Evolutionary conservation across 2,113 vertebrate genomes (phyloP).

Genomic region (Leptodactylus fuscus): DNA sequence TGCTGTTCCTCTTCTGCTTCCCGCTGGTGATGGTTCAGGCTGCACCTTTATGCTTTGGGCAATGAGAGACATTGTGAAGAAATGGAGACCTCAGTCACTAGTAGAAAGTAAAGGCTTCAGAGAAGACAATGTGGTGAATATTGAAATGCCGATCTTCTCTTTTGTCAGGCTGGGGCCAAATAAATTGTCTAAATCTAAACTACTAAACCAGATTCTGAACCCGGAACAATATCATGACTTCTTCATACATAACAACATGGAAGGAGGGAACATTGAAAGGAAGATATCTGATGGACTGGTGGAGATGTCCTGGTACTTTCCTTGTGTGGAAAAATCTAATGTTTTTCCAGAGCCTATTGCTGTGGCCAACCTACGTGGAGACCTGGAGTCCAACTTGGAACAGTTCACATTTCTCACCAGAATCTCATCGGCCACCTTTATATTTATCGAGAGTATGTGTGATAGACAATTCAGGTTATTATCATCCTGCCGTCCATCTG

Average conservation of each 20-base stretch:
- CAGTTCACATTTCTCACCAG: conserved; percentile 68
- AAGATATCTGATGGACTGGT: conserved; percentile 79
- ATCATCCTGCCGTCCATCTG: conserved; percentile 6
- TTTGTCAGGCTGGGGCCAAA: conserved; percentile 76
- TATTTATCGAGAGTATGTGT: conserved; percentile 69
- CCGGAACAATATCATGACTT: conserved; percentile 68
- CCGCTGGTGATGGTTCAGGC: conserved; percentile 68
- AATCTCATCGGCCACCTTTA: conserved; percentile 67
- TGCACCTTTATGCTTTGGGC: conserved; percentile 74
- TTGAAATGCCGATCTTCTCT: conserved; percentile 74
- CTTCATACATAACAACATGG: conserved; percentile 74
- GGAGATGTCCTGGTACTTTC: conserved; percentile 78
- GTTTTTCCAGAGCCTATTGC: conserved; percentile 67
- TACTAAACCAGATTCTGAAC: conserved; percentile 76
- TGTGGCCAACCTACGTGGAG: conserved; percentile 68
- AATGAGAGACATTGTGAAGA: conserved; percentile 34
- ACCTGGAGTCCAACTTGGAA: conserved; percentile 24
- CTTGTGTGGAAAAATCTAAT: conserved; percentile 64
- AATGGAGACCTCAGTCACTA: conserved; percentile 61
- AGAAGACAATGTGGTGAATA: conserved; percentile 66
- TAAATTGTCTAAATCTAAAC: conserved; percentile 77
- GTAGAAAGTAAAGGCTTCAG: conserved; percentile 34
- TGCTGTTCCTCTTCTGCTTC: conserved; percentile 81
- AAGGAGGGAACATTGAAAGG: conserved; percentile 67
- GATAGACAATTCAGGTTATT: conserved; percentile 66